Percentiles rank a stretch among this genome's conserved stretches.
Evolutionary conservation across 2,113 vertebrate genomes (phyloP).

Genomic region (Megaceryle torquata): DNA sequence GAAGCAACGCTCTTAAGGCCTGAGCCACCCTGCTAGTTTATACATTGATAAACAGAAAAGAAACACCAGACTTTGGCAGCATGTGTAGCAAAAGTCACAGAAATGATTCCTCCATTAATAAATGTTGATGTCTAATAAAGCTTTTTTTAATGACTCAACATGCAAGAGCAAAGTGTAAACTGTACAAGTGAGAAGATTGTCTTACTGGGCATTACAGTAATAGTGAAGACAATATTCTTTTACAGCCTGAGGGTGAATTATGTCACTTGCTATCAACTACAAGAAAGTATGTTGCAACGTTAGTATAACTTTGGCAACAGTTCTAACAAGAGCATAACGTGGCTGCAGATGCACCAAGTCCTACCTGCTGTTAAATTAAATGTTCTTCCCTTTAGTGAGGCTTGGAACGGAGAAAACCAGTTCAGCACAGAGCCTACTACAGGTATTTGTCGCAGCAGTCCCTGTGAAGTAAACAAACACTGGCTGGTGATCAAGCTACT

Average conservation of each 20-base stretch:
- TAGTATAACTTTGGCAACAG: not conserved
- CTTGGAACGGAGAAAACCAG: conserved; percentile 93
- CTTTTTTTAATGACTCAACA: not conserved
- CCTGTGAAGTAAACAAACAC: conserved; percentile 68
- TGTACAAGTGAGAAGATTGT: not conserved
- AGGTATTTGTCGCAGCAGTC: conserved; percentile 92
- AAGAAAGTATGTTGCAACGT: not conserved
- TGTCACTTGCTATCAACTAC: not conserved
- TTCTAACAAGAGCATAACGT: rapidly evolving
- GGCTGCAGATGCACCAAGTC: not conserved
- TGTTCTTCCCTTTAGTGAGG: conserved; percentile 86
- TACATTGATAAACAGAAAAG: rapidly evolving
- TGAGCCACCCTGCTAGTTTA: not conserved
- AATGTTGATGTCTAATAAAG: not conserved
- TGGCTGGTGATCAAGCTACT: not conserved
- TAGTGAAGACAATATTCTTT: not conserved
- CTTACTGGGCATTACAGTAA: not conserved
- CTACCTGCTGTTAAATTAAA: conserved; percentile 95
- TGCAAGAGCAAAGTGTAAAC: not conserved
- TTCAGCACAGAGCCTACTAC: conserved; percentile 92
- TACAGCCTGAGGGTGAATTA: not conserved
- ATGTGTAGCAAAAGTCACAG: not conserved
- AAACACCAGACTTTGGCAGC: not conserved
- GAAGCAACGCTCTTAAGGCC: not conserved
- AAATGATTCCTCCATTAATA: not conserved